These are phyloP conservation scores for Unio delphinus DNA, from an alignment of 2,888 invertebrate genomes.

Conservation along the genomic window DNA sequence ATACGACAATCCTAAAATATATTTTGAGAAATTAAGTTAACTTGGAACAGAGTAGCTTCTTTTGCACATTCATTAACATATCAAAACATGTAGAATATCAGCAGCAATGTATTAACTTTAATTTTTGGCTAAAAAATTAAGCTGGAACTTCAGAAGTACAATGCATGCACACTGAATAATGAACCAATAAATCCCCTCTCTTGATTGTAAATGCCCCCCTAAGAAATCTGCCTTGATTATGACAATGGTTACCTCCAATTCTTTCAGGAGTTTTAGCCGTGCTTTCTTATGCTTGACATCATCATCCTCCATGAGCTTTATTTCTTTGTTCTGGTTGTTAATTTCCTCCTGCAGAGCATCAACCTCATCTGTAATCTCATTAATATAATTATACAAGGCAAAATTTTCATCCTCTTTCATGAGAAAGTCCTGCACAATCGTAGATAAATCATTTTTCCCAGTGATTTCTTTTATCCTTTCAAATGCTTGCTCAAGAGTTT, in stretches of 20 bases:
- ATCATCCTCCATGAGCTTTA: constrained; percentile 46
- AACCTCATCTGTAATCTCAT: constrained; percentile 81
- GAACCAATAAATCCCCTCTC: too few species aligned
- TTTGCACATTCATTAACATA: too few species aligned
- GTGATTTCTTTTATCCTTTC: constrained; percentile 78
- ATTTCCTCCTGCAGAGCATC: constrained; percentile 55
- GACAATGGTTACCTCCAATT: constrained; percentile 43
- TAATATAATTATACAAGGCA: constrained; percentile 89
- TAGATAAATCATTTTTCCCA: constrained; percentile 62
- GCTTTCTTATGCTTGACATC: constrained; percentile 43
- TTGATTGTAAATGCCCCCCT: too few species aligned
- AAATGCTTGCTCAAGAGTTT: constrained; percentile 82
- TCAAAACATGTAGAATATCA: too few species aligned
- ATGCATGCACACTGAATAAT: too few species aligned
- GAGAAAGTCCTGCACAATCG: constrained; percentile 81
- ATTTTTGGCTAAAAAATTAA: too few species aligned
- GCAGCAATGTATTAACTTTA: too few species aligned
- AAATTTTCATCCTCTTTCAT: constrained; percentile 91
- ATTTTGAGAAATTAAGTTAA: too few species aligned
- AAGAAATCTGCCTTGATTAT: too few species aligned
- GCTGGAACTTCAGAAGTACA: too few species aligned
- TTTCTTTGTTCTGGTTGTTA: constrained; percentile 73
- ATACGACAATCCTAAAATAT: too few species aligned
- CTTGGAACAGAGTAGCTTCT: too few species aligned
- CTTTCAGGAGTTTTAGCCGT: constrained; percentile 36